Evolutionary conservation across 2,113 vertebrate species (phyloP).

Genomic region (Galemys pyrenaicus): DNA sequence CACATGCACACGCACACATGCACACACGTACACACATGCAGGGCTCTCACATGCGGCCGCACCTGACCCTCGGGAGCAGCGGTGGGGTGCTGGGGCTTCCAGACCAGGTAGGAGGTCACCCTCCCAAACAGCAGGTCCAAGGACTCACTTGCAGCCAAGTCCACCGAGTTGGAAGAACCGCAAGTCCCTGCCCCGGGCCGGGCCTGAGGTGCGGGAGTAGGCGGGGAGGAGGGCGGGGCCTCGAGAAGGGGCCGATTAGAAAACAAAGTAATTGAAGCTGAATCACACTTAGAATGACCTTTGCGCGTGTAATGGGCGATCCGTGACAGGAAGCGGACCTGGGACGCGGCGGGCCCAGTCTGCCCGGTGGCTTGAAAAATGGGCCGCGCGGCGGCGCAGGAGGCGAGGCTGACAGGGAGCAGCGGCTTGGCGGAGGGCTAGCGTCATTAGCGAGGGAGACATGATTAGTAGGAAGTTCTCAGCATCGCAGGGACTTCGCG

Average conservation of each 20-base stretch:
- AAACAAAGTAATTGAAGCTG: constrained; percentile 77
- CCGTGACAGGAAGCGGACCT: constrained; percentile 68
- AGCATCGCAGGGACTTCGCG: constrained; percentile 75
- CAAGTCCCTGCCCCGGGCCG: too few relatives aligned
- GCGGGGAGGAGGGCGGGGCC: not conserved
- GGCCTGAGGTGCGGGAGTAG: too few relatives aligned
- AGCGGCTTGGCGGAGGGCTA: constrained; percentile 77
- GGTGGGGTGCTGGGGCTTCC: too few relatives aligned
- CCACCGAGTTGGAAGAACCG: constrained; percentile 69
- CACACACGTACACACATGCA: too few relatives aligned
- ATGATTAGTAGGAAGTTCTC: constrained; percentile 72
- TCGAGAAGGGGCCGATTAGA: constrained; percentile 64
- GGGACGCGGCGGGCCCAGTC: constrained; percentile 74
- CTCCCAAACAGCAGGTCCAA: constrained; percentile 85
- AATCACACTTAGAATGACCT: constrained; percentile 81
- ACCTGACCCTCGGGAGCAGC: too few relatives aligned
- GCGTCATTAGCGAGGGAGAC: constrained; percentile 55
- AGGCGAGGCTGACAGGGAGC: too few relatives aligned
- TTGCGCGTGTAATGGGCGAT: constrained; percentile 78
- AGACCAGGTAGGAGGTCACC: too few relatives aligned
- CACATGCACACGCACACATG: not conserved
- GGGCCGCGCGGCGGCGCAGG: too few relatives aligned
- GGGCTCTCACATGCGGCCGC: too few relatives aligned
- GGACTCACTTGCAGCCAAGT: constrained; percentile 79
- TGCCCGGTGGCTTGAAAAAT: constrained; percentile 81